Conservation (phyloP, 2,797 vertebrate genomes). For the Phataginus tetradactyla region DNA sequence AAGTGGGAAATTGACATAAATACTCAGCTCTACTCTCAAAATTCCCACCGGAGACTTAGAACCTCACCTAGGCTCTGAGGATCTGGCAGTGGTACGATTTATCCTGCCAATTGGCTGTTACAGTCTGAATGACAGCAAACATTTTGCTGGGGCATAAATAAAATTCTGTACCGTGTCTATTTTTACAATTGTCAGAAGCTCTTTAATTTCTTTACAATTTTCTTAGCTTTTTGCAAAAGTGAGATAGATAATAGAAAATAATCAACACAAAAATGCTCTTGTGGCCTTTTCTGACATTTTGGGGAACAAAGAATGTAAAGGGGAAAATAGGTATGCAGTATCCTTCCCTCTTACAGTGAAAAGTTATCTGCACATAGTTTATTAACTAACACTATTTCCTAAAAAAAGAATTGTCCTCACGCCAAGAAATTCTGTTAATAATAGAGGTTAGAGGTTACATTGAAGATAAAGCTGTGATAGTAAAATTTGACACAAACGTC, state of each 20-base stretch:
- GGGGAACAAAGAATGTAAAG: neutral
- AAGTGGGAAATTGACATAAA: neutral
- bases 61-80: neutral
- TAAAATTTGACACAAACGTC: slow-evolving; percentile 2
- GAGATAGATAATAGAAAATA: neutral
- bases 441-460: neutral
- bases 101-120: neutral
- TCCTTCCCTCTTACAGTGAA: neutral
- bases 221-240: neutral
- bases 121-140: neutral
- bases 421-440: slow-evolving; percentile 18
- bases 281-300: neutral
- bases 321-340: neutral
- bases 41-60: neutral
- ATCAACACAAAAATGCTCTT: neutral
- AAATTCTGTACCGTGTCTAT: neutral
- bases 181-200: neutral
- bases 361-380: neutral
- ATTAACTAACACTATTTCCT: neutral
- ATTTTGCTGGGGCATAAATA: neutral
- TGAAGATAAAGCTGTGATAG: neutral
- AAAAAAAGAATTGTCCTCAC: neutral
- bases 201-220: neutral
- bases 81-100: neutral
- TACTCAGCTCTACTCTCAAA: neutral